Percentiles rank a stretch among this genome's conserved stretches.
Evolutionary conservation across 2,113 vertebrate genomes (phyloP).

Genomic region (Phyllopteryx taeniolatus): DNA sequence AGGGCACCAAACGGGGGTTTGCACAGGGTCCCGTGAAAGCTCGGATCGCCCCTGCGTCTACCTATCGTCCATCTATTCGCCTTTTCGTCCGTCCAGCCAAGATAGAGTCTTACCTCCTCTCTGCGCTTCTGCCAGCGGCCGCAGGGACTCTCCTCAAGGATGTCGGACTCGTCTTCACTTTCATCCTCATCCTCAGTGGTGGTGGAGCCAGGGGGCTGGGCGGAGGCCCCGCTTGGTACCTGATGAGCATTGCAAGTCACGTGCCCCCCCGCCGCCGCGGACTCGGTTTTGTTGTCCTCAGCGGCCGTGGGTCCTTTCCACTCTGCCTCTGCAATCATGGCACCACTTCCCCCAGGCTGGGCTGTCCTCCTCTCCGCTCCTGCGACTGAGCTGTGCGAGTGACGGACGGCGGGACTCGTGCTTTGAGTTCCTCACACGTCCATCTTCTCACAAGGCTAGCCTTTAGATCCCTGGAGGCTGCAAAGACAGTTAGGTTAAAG

Average conservation of each 20-base stretch:
- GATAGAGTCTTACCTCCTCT: slow-evolving; percentile 79
- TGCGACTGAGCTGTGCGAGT: slow-evolving; percentile 16
- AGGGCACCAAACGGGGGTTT: too few relatives aligned
- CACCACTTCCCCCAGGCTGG: background rate
- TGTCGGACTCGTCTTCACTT: slow-evolving; percentile 94
- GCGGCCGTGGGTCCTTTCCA: slow-evolving; percentile 25
- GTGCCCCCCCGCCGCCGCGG: slow-evolving; percentile 6
- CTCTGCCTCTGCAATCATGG: slow-evolving; percentile 57
- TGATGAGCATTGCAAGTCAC: slow-evolving; percentile 40
- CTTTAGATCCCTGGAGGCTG: slow-evolving; percentile 24
- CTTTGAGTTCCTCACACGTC: slow-evolving; percentile 22
- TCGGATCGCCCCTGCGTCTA: too few relatives aligned
- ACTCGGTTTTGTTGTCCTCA: slow-evolving; percentile 22
- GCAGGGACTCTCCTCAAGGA: slow-evolving; percentile 94
- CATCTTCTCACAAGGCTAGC: slow-evolving; percentile 23
- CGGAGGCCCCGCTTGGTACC: slow-evolving; percentile 69
- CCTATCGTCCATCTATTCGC: too few relatives aligned
- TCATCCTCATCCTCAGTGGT: slow-evolving; percentile 90
- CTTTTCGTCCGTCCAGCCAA: background rate
- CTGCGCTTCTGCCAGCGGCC: slow-evolving; percentile 95
- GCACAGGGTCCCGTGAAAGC: too few relatives aligned
- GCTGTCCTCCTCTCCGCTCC: background rate
- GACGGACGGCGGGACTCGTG: slow-evolving; percentile 13
- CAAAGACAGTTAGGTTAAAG: slow-evolving; percentile 14
- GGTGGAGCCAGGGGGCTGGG: slow-evolving; percentile 66